A percentile compares a stretch with the other conserved stretches of the same genome.
Conservation (phyloP, 2,888 invertebrate genomes). For the Pyrochroa serraticornis region DNA sequence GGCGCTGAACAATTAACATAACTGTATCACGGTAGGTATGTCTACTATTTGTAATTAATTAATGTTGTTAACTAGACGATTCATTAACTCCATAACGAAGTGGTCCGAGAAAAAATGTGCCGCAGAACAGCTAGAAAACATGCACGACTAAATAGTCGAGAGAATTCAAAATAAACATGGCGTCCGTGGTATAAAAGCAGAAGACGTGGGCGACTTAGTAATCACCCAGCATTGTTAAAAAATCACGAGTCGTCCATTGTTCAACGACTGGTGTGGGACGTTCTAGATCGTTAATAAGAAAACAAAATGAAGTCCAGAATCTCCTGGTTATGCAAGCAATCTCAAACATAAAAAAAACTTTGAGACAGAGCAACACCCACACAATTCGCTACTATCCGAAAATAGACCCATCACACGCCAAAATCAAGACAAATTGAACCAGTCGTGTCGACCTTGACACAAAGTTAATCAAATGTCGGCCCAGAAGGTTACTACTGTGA, state of each 20-base stretch:
- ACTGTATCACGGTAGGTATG: no score
- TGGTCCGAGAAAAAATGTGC: not conserved
- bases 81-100: not conserved
- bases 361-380: constrained; percentile 1
- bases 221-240: constrained; percentile 18
- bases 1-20: no score
- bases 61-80: not conserved
- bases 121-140: not conserved
- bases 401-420: not conserved
- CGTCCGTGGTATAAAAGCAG: constrained; percentile 8
- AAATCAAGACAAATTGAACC: not conserved
- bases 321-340: no score
- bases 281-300: constrained; percentile 12
- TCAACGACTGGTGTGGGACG: constrained; percentile 11
- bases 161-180: constrained; percentile 8
- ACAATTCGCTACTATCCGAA: not conserved
- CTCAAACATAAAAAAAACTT: constrained; percentile 2
- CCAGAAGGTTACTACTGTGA: not conserved
- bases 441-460: constrained; percentile 19
- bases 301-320: not conserved
- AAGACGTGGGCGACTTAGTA: constrained; percentile 11
- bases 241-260: constrained; percentile 19
- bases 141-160: not conserved
- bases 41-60: not conserved
- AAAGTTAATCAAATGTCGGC: constrained; percentile 3